phyloP scores from a whole-genome alignment of 2,888 invertebrate species.

The Synergus japonicus region DNA sequence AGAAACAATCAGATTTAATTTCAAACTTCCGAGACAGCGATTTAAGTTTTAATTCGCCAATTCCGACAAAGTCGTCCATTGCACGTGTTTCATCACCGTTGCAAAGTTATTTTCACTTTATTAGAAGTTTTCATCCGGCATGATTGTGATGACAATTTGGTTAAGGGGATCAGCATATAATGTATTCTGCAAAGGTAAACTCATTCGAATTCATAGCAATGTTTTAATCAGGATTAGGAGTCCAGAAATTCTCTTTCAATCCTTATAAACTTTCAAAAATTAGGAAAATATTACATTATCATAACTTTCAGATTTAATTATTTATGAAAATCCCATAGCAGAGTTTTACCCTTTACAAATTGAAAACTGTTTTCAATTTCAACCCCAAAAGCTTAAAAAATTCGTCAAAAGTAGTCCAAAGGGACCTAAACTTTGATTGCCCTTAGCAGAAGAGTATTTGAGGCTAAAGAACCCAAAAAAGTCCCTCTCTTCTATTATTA shows the following conservation, averaged over 20 bases:
- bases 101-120: neutral
- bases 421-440: too few species aligned
- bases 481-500: too few species aligned
- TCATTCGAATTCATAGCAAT: slow-evolving; percentile 35
- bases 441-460: too few species aligned
- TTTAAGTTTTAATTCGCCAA: slow-evolving; percentile 26
- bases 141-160: slow-evolving; percentile 31
- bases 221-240: slow-evolving; percentile 28
- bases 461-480: too few species aligned
- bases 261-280: too few species aligned
- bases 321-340: too few species aligned
- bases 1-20: slow-evolving; percentile 27
- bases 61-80: slow-evolving; percentile 6
- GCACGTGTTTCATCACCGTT: neutral
- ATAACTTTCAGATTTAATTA: too few species aligned
- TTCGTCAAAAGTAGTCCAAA: too few species aligned
- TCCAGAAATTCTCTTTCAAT: neutral
- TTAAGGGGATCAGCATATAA: slow-evolving; percentile 39
- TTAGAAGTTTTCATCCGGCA: slow-evolving; percentile 7
- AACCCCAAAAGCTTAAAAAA: too few species aligned
- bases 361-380: too few species aligned
- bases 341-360: too few species aligned
- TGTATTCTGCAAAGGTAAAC: slow-evolving; percentile 14
- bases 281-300: too few species aligned
- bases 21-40: slow-evolving; percentile 11